phyloP scores from a whole-genome alignment of 2,888 invertebrate species.

The Eretmocerus hayati region DNA sequence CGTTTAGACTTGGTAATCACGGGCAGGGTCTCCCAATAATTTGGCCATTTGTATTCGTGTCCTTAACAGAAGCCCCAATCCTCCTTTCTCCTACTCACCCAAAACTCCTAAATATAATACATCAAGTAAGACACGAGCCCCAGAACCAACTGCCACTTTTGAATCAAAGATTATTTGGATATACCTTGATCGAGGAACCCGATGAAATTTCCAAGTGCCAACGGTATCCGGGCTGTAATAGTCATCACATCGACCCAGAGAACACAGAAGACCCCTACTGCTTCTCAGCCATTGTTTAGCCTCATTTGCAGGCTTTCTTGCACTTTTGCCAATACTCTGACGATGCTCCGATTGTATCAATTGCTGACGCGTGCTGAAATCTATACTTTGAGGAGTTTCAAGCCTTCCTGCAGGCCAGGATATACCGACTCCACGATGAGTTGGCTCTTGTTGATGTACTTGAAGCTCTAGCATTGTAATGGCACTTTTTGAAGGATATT shows the following conservation, averaged over 20 bases:
- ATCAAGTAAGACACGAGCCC: no score
- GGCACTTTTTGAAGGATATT: no score
- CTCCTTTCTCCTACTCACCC: no score
- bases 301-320: slow-evolving; percentile 3
- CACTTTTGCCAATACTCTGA: no score
- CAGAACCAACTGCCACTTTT: neutral
- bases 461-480: no score
- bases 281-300: slow-evolving; percentile 35
- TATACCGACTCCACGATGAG: slow-evolving; percentile 33
- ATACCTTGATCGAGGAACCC: slow-evolving; percentile 25
- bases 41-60: no score
- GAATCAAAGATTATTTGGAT: neutral
- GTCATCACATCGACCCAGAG: slow-evolving; percentile 37
- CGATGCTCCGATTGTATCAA: neutral
- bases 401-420: slow-evolving; percentile 39
- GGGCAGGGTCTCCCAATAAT: no score
- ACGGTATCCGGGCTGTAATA: slow-evolving; percentile 37
- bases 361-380: neutral
- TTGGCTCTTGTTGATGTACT: no score
- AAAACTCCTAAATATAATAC: no score
- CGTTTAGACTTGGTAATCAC: no score
- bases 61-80: no score
- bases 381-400: slow-evolving; percentile 7
- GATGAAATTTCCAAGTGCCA: slow-evolving; percentile 42
- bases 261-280: slow-evolving; percentile 36